Base-by-base conservation (phyloP, 2,888 invertebrate genomes). In the Phasia obesa region DNA sequence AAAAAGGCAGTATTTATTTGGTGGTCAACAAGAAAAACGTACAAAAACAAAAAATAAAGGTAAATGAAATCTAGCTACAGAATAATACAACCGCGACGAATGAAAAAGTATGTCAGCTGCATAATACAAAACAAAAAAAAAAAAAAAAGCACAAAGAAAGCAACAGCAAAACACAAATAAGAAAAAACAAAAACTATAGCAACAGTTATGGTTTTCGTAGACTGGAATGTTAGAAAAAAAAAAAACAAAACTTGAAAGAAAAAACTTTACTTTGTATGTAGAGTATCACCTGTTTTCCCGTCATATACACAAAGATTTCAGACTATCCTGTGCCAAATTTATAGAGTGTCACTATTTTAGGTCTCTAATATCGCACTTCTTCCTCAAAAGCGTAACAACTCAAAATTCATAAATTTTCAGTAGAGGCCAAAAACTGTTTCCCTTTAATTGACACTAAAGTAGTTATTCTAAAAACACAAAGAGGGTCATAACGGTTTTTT, bases 51-150 rank as follows among this genome's bases (percentile, higher is more conserved):
- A 53, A 38, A 65, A 55, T 31, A 47, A 23, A 21, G 17, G 21
- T 21, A 31, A 51, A 79, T 67, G 44, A 60, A 62, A 67, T 65
- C 35, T 65, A 79, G 23, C 51, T 35, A 53, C 31, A 55, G 64
- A 65, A 69, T 35, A 62, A 65, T 13, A 38, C 17, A 59, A 67
- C 47, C 15, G 42, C 15, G 19, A 76, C 67, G 73, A 65, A 77
- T 23, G 59, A 42, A 79, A 76, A 84, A 84, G 83, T 84, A 73
- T 84, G 83, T 84, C 83, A 84, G 42, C 70, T 79, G 76, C 75
- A 80, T 71, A 71, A 64, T 65, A 11, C 55, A 81, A 64, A 57
- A 13, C 47, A 47, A 65, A 31, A 57, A 31, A 21, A 69, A 67
- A 31, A 49, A 31, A 2, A 51, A 73, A 55, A 7, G 15, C 65